These are phyloP conservation scores for Spilarctia lutea DNA, from an alignment of 2,888 invertebrate genomes.

Conservation along the genomic window DNA sequence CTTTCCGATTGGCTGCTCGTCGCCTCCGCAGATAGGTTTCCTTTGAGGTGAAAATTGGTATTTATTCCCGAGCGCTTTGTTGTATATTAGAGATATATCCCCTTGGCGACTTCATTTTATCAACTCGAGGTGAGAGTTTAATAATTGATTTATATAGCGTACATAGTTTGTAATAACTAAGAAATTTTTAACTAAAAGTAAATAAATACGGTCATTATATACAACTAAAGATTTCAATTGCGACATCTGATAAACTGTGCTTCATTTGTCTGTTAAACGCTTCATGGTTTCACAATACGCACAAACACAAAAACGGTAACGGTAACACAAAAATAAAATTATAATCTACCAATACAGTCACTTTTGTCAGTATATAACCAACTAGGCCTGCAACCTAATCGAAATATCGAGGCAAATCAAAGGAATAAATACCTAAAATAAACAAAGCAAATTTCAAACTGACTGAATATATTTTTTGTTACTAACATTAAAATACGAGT, in stretches of 20 bases:
- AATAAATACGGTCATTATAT: neutral
- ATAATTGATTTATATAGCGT: slow-evolving; percentile 6
- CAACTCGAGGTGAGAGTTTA: slow-evolving; percentile 1
- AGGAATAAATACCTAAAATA: neutral
- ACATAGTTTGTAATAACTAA: neutral
- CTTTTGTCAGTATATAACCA: too few relatives aligned
- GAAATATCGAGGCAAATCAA: too few relatives aligned
- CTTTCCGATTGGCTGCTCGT: slow-evolving; percentile 66
- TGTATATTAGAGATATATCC: slow-evolving; percentile 49
- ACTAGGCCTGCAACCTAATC: too few relatives aligned
- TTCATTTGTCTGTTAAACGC: neutral
- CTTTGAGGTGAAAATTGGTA: slow-evolving; percentile 77
- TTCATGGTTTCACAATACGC: neutral
- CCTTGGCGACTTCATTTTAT: slow-evolving; percentile 19
- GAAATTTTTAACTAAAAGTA: neutral
- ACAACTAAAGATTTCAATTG: neutral
- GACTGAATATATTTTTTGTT: neutral
- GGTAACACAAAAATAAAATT: too few relatives aligned
- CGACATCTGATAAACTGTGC: neutral
- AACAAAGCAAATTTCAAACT: neutral
- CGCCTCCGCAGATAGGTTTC: slow-evolving; percentile 63
- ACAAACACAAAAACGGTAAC: too few relatives aligned
- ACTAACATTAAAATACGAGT: neutral
- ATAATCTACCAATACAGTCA: neutral
- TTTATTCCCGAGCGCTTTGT: slow-evolving; percentile 70